These are phyloP conservation scores for Nixonia krombeini DNA, from an alignment of 1,140 invertebrate species.

Conservation along the genomic window DNA sequence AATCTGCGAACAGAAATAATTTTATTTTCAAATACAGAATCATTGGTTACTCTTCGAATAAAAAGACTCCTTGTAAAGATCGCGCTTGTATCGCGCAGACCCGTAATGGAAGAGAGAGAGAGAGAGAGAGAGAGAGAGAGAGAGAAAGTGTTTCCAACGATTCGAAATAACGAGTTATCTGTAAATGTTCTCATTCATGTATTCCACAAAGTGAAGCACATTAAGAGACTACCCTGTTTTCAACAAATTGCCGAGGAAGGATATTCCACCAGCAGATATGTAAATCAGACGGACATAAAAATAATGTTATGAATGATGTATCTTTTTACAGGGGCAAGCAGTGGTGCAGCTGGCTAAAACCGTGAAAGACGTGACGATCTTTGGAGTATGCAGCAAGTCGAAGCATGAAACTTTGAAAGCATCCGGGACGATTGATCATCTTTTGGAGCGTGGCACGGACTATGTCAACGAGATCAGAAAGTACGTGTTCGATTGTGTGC, in stretches of 20 bases:
- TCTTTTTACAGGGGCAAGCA: constrained; percentile 82
- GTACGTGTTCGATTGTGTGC: constrained; percentile 76
- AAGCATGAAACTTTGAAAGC: constrained; percentile 87
- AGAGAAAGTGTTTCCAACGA: constrained; percentile 6
- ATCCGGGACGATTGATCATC: constrained; percentile 80
- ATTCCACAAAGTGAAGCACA: too few species aligned
- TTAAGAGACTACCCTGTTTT: too few species aligned
- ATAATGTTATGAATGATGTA: too few species aligned
- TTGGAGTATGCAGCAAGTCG: constrained; percentile 86
- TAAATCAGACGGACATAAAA: neutral
- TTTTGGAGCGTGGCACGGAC: constrained; percentile 83
- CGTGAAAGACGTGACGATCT: constrained; percentile 85
- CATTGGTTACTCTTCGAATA: too few species aligned
- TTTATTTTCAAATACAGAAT: too few species aligned
- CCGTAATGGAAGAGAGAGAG: neutral
- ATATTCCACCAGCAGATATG: too few species aligned
- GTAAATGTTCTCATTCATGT: too few species aligned
- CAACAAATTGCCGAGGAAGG: too few species aligned
- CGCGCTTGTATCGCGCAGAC: constrained; percentile 1
- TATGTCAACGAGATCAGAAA: constrained; percentile 88
- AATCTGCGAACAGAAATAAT: too few species aligned
- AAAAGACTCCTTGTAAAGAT: constrained; percentile 14
- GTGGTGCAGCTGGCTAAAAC: constrained; percentile 86
- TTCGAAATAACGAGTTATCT: too few species aligned
- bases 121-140: constrained; percentile 1